Conservation (phyloP, 2,797 vertebrate genomes). For the Momotus momota region DNA sequence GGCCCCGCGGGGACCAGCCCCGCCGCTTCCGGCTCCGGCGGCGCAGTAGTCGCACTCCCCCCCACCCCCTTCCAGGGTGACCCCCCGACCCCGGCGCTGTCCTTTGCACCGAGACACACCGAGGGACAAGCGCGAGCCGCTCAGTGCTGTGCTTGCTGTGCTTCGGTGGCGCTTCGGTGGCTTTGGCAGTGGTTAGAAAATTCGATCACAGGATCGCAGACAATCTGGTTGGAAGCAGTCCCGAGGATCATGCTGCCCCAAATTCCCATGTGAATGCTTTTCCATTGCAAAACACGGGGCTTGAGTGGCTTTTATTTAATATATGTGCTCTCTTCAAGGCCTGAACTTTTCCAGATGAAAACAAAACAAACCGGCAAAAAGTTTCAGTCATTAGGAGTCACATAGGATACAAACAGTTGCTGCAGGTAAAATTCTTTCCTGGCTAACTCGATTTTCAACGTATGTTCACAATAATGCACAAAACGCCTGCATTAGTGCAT, state of each 20-base stretch:
- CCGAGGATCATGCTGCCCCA: not conserved
- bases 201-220: no score
- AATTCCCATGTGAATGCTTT: not conserved
- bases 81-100: no score
- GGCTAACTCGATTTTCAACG: rapidly evolving
- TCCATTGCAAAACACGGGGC: no score
- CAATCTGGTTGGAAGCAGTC: not conserved
- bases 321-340: rapidly evolving
- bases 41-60: no score
- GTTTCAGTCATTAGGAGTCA: not conserved
- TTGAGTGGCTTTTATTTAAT: not conserved
- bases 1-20: not conserved
- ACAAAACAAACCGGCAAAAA: not conserved
- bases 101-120: not conserved
- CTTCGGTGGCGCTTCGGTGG: not conserved
- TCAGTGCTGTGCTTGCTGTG: no score
- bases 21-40: not conserved
- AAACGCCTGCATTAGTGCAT: rapidly evolving
- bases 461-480: not conserved
- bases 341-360: not conserved
- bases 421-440: not conserved
- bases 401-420: not conserved
- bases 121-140: not conserved
- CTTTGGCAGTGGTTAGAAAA: not conserved
- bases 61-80: not conserved